These are phyloP conservation scores for Pantala flavescens DNA, from an alignment of 1,140 invertebrate genomes.

Conservation along the genomic window DNA sequence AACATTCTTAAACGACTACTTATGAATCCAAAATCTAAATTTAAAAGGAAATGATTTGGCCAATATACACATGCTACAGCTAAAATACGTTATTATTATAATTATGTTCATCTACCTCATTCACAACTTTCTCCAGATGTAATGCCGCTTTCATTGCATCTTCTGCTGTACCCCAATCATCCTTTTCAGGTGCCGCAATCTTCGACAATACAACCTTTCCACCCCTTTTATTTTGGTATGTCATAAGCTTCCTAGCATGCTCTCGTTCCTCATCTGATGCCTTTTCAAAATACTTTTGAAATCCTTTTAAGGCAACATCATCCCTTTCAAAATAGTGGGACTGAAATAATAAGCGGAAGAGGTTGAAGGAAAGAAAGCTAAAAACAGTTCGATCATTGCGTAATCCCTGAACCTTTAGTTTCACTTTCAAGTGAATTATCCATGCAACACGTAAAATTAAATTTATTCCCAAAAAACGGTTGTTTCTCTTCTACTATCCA, in stretches of 20 bases:
- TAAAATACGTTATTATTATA: too few species aligned
- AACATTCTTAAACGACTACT: too few species aligned
- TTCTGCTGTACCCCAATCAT: constrained; percentile 50
- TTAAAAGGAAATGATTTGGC: too few species aligned
- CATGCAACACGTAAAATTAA: too few species aligned
- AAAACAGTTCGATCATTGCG: too few species aligned
- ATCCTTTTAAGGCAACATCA: constrained; percentile 64
- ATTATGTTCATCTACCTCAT: constrained; percentile 39
- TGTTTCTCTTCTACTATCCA: too few species aligned
- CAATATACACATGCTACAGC: too few species aligned
- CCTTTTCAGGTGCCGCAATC: constrained; percentile 39
- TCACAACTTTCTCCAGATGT: constrained; percentile 66
- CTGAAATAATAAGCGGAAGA: constrained; percentile 34
- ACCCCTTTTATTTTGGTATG: constrained; percentile 72
- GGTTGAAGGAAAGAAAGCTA: constrained; percentile 26
- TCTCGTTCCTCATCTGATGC: constrained; percentile 63
- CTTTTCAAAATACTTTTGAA: constrained; percentile 59
- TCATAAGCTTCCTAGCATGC: constrained; percentile 63
- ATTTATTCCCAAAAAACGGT: too few species aligned
- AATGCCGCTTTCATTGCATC: constrained; percentile 63
- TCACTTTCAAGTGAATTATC: too few species aligned
- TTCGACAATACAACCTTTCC: constrained; percentile 47
- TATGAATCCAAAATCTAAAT: too few species aligned
- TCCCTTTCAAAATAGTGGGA: constrained; percentile 67
- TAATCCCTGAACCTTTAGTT: too few species aligned